These are phyloP conservation scores for Rallus crepitans DNA, from an alignment of 2,797 vertebrate species.

Conservation along the genomic window DNA sequence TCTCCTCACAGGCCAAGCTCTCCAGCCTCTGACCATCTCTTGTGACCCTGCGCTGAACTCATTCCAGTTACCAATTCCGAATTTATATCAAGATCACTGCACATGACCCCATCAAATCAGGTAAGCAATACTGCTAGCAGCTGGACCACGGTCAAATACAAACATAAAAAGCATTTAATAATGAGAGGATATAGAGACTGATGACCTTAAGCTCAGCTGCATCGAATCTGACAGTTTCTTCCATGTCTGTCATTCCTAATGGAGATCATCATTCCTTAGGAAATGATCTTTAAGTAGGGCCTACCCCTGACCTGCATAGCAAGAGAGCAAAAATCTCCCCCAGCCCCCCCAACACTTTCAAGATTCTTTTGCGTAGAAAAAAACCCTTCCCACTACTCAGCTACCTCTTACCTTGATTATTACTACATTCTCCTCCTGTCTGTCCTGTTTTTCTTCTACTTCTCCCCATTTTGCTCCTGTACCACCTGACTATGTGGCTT, in stretches of 20 bases:
- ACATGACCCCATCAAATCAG: background rate
- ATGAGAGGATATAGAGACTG: background rate
- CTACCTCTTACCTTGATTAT: background rate
- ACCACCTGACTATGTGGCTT: background rate
- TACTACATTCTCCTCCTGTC: background rate
- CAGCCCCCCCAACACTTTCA: background rate
- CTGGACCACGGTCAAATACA: background rate
- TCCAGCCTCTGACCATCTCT: background rate
- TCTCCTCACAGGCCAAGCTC: background rate
- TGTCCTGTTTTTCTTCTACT: background rate
- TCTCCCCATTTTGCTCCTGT: background rate
- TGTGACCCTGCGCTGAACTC: background rate
- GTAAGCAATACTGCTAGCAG: background rate
- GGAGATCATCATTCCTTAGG: background rate
- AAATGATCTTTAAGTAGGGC: background rate
- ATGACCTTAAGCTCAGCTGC: background rate
- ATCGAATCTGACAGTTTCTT: background rate
- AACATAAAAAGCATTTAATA: background rate
- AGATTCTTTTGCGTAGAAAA: background rate
- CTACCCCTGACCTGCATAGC: background rate
- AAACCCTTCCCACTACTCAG: background rate
- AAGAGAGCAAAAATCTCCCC: background rate
- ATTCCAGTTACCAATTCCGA: background rate
- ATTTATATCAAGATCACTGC: background rate
- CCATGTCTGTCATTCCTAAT: background rate